Evolutionary conservation across 1,140 invertebrate species (phyloP), one percentile per base, ranked within the genome.

Genomic region (Meloidogyne hapla): DNA sequence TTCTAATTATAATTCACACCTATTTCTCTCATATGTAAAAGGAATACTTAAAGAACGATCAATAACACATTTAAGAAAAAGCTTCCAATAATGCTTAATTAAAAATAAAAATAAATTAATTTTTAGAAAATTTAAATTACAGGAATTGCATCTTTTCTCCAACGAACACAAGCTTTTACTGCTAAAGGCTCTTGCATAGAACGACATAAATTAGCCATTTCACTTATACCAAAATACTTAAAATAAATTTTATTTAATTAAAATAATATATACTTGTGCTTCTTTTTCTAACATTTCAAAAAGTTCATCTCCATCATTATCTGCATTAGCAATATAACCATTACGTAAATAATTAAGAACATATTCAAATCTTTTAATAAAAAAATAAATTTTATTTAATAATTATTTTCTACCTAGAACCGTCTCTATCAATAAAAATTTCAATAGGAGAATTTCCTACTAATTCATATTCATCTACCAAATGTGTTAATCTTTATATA

Each of bases 141-240:
- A 56, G 40, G 33, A 21, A 69, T 77, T 26, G 75, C 75, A 69
- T 70, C 75, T 64, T 71, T 70, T 12, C 75, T 42, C 75, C 75
- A 77, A 12, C 61, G 75, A 21, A 77, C 67, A 38, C 61, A n/a
- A n/a, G 61, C 69, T n/a, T 77, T 61, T 13, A 69, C 25, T 67
- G 48, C 28, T 15, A 77, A 48, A 40, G 71, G 71, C 38, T 77
- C 75, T 26, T 66, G 26, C 33, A 77, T 68, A 13, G 69, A 26
- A n/a, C 75, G 75, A 28, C 75, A 77, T 23, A 68, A 71, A 65
- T 77, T 77, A 33, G 75, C 75, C 33, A 77, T 68, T 65, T 77
- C 75, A 21, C 66, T 69, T 48, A 77, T 77, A 33, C 75, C 75
- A 28, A 69, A 77, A 38, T 69, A 77, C 75, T 77, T 48, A 65